Evolutionary conservation across 2,888 invertebrate genomes (phyloP).

Genomic region (Tubulanus polymorphus): DNA sequence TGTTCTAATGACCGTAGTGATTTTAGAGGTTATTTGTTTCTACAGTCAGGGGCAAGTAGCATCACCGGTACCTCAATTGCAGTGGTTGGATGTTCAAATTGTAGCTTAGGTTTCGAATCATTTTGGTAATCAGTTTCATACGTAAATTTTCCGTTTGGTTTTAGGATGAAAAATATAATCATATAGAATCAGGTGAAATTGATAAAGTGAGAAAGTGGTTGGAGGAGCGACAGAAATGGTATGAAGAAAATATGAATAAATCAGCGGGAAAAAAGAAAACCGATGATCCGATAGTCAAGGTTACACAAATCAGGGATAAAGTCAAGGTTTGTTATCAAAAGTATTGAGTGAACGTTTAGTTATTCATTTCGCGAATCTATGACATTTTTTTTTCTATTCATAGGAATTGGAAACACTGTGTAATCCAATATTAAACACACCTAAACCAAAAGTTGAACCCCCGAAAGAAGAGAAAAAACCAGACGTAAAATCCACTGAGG

Average conservation of each 20-base stretch:
- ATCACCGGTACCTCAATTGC: background rate
- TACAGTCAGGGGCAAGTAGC: background rate
- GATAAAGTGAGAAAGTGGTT: slow-evolving; percentile 69
- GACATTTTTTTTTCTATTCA: slow-evolving; percentile 21
- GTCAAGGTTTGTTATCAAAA: slow-evolving; percentile 63
- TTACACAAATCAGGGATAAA: slow-evolving; percentile 75
- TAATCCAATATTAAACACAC: slow-evolving; percentile 77
- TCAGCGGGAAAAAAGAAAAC: slow-evolving; percentile 66
- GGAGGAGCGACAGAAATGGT: slow-evolving; percentile 73
- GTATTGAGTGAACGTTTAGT: background rate
- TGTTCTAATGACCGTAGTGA: too few relatives aligned
- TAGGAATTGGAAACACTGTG: slow-evolving; percentile 60
- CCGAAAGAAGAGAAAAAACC: slow-evolving; percentile 47
- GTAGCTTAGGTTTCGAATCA: background rate
- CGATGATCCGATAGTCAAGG: slow-evolving; percentile 67
- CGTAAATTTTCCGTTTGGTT: background rate
- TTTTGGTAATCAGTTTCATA: slow-evolving; percentile 2
- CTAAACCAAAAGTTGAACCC: slow-evolving; percentile 84
- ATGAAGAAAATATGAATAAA: slow-evolving; percentile 70
- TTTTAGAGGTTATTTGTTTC: too few relatives aligned
- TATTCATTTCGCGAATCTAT: background rate
- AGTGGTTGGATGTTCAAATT: background rate
- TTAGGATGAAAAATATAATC: slow-evolving; percentile 58
- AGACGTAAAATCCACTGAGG: too few relatives aligned
- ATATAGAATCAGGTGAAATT: slow-evolving; percentile 65